Percentiles rank a stretch among this genome's conserved stretches.
phyloP scores from a whole-genome alignment of 2,797 vertebrate species.

The Adrianichthys oophorus region DNA sequence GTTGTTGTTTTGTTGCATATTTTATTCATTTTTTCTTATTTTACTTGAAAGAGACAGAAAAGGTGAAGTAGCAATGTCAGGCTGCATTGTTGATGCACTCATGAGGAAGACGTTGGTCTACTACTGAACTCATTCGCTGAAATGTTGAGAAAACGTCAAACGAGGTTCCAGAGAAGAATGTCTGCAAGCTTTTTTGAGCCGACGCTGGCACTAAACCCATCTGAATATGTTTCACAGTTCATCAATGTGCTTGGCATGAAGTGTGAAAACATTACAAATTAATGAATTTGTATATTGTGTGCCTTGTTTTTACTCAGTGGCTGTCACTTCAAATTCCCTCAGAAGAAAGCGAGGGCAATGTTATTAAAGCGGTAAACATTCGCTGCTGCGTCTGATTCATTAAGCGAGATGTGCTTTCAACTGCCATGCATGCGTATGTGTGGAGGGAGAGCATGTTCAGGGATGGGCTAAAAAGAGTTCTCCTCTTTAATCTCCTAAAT shows the following conservation, averaged over 20 bases:
- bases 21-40: too few species aligned
- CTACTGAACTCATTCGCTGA: too few species aligned
- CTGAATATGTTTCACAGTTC: slow-evolving; percentile 52
- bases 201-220: slow-evolving; percentile 35
- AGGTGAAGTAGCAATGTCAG: too few species aligned
- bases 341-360: slow-evolving; percentile 40
- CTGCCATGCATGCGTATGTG: slow-evolving; percentile 24
- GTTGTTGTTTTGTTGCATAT: too few species aligned
- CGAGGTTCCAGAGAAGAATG: background rate
- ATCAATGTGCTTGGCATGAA: slow-evolving; percentile 35
- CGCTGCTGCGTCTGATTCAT: slow-evolving; percentile 33
- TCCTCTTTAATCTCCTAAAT: slow-evolving; percentile 68
- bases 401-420: slow-evolving; percentile 61
- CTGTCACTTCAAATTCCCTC: slow-evolving; percentile 43
- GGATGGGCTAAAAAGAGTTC: slow-evolving; percentile 25
- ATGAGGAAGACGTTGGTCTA: too few species aligned
- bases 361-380: slow-evolving; percentile 51
- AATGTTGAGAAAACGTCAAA: background rate
- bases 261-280: slow-evolving; percentile 51
- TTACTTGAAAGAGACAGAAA: too few species aligned
- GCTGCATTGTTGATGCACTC: too few species aligned
- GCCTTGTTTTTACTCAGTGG: slow-evolving; percentile 35
- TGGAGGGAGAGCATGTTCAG: slow-evolving; percentile 14
- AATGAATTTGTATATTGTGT: slow-evolving; percentile 47
- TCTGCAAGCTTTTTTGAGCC: slow-evolving; percentile 60